Base-by-base conservation (phyloP, 1,140 invertebrate species). In the Eurosta solidaginis region DNA sequence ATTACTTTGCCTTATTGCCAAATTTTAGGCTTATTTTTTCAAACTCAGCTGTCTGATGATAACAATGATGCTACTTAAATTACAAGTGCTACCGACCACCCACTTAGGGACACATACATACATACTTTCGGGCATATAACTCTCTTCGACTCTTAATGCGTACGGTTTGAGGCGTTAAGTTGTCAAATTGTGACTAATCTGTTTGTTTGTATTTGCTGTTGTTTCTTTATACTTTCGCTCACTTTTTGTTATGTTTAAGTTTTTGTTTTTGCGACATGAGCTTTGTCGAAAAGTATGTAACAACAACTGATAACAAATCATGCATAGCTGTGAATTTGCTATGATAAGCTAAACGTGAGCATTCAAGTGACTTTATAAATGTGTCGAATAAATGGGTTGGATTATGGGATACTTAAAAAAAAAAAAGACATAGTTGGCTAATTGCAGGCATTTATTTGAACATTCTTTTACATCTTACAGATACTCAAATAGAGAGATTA, bases 251-350 rank as follows among this genome's bases (percentile, higher is more conserved):
- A 14, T 17, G 1, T 47, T 17, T 12, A 12, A 9, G 7, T 47
- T 17, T 47, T 54, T 54, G 50, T 54, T 54, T 1, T 54, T 25
- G 1, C 47, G 12, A 14, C 20, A n/a, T 63, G 27, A 63, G 54
- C 29, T n/a, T n/a, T n/a, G n/a, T n/a, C 29, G 14, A 22, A 63
- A 63, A 33, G n/a, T 63, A 63, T 63, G 29, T 20, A 2, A 27
- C 50, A 25, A 20, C 50, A 54, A 12, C 50, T 40, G 59, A 68
- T 20, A 17, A 40, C 59, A 68, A 68, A 68, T 68, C 59, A 68
- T 68, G 59, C 59, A 68, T 68, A 68, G 33, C 59, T 68, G 59
- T 42, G 59, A 68, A 68, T 68, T 68, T 36, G 59, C 59, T 33
- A 40, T n/a, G 40, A 29, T 68, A 68, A 68, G 59, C 59, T 33